phyloP scores from a whole-genome alignment of 2,113 vertebrate genomes.

The Echinops telfairi region DNA sequence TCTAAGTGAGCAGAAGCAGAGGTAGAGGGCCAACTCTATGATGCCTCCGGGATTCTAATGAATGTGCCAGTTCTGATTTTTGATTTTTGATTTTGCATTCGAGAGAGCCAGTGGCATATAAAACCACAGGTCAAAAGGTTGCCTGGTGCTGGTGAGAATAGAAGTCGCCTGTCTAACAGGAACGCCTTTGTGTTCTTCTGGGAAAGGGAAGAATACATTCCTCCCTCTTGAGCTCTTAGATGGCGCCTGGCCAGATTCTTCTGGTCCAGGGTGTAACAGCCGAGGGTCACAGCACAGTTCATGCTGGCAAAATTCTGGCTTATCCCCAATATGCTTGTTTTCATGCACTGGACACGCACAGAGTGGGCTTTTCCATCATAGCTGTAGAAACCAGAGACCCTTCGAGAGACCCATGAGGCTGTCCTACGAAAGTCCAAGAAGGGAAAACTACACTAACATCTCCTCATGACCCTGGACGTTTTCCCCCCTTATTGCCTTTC shows the following conservation, averaged over 20 bases:
- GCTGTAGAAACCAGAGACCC: constrained; percentile 1
- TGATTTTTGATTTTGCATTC: not conserved
- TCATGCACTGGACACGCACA: not conserved
- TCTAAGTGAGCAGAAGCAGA: not conserved
- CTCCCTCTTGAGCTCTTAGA: constrained; percentile 38
- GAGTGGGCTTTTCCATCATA: not conserved
- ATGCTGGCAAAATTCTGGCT: constrained; percentile 39
- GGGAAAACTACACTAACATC: not conserved
- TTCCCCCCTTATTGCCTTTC: not conserved
- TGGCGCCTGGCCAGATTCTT: constrained; percentile 55
- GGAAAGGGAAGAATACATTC: constrained; percentile 43
- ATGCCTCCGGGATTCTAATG: not conserved
- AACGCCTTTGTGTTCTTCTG: constrained; percentile 42
- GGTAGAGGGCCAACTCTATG: not conserved
- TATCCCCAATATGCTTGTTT: constrained; percentile 41
- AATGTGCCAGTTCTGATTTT: not conserved
- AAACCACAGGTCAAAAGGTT: not conserved
- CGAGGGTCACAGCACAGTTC: not conserved
- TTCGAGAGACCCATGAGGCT: not conserved
- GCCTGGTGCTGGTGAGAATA: not conserved
- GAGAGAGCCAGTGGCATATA: not conserved
- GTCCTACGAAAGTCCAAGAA: not conserved
- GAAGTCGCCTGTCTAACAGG: constrained; percentile 32
- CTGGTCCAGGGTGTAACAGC: constrained; percentile 37
- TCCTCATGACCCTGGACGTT: not conserved